phyloP scores from a whole-genome alignment of 2,797 vertebrate species.

The Fringilla coelebs region DNA sequence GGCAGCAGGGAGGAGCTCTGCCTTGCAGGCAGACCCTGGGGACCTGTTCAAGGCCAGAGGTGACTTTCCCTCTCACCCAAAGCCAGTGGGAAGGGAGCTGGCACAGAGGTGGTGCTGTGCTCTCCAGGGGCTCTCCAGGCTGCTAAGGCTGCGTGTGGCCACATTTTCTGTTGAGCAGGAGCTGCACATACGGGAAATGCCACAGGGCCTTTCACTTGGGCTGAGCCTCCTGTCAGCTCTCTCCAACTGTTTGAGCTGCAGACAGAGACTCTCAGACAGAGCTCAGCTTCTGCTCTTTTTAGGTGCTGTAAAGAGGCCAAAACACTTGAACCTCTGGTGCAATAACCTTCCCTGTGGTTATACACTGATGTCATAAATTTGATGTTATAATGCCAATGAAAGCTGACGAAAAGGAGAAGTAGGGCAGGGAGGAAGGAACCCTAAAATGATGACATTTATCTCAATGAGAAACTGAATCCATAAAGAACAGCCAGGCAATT shows the following conservation, averaged over 20 bases:
- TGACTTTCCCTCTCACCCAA: background rate
- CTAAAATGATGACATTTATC: background rate
- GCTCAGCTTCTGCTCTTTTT: slow-evolving; percentile 37
- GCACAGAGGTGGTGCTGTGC: background rate
- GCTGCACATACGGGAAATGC: slow-evolving; percentile 35
- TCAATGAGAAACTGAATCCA: background rate
- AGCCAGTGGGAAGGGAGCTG: accelerated
- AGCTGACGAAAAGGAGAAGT: background rate
- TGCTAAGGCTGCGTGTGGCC: background rate
- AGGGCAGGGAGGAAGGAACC: background rate
- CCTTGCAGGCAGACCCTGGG: background rate
- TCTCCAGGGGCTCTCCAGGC: background rate
- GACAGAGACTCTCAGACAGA: background rate
- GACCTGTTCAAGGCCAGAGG: background rate
- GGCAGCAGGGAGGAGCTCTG: background rate
- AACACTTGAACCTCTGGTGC: background rate
- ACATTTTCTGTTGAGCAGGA: background rate
- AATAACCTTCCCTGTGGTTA: background rate
- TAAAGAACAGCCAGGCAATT: background rate
- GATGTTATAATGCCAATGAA: background rate
- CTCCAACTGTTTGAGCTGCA: background rate
- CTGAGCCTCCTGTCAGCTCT: slow-evolving; percentile 38
- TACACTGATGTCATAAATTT: background rate
- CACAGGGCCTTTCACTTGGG: slow-evolving; percentile 19
- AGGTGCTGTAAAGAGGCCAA: slow-evolving; percentile 4